Conservation (phyloP, 1,140 invertebrate genomes). For the Eueides isabella region DNA sequence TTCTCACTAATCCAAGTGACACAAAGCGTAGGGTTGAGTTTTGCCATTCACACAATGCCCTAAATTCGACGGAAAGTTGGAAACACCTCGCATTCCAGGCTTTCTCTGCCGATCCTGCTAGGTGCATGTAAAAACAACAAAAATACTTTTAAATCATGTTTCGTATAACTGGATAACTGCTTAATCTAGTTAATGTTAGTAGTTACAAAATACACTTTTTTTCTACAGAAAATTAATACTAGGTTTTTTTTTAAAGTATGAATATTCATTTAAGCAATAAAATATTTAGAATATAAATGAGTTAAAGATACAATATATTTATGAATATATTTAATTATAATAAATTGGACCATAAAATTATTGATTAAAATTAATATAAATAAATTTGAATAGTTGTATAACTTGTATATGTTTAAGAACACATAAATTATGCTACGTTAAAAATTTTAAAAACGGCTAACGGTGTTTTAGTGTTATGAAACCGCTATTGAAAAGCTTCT, state of each 20-base stretch:
- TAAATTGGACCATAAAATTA: slow-evolving; percentile 21
- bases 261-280: slow-evolving; percentile 6
- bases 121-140: no score
- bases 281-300: background rate
- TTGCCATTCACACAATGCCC: no score
- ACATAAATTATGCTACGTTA: slow-evolving; percentile 26
- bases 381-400: slow-evolving; percentile 31
- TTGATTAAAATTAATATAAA: slow-evolving; percentile 36
- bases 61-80: no score
- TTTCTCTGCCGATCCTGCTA: no score
- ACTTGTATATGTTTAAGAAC: slow-evolving; percentile 23
- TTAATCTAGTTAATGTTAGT: no score
- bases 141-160: background rate
- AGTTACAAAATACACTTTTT: no score
- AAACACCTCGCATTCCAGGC: no score
- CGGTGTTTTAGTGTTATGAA: slow-evolving; percentile 37
- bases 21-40: no score
- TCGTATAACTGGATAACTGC: background rate
- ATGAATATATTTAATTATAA: slow-evolving; percentile 28
- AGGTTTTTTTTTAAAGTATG: background rate
- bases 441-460: slow-evolving; percentile 20
- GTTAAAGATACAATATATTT: slow-evolving; percentile 7
- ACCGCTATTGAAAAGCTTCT: slow-evolving; percentile 51
- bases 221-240: background rate
- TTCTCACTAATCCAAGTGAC: no score